Evolutionary conservation across 2,797 vertebrate genomes (phyloP).

Genomic region (Enteromius anoplus): DNA sequence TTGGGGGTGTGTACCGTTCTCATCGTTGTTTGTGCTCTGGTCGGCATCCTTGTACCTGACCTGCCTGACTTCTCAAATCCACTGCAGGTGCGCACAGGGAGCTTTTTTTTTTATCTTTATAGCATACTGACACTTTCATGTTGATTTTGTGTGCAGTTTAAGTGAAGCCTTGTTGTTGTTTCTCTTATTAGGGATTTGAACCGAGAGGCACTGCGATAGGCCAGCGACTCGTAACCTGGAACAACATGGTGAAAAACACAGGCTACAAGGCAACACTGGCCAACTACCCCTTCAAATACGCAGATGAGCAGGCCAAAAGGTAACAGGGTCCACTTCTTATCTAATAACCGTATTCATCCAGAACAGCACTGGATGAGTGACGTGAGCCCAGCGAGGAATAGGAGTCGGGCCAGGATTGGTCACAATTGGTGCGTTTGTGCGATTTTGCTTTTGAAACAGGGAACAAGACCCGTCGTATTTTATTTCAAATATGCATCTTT

Average conservation of each 20-base stretch:
- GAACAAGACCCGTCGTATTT: background rate
- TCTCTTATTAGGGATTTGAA: conserved; percentile 87
- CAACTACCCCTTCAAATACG: conserved; percentile 98
- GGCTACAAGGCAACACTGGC: conserved; percentile 97
- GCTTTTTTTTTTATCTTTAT: background rate
- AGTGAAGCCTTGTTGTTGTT: background rate
- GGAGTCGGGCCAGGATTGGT: background rate
- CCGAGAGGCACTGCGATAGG: conserved; percentile 97
- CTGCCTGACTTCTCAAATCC: conserved; percentile 98
- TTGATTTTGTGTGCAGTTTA: background rate
- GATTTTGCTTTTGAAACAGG: background rate
- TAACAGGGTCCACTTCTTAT: conserved; percentile 63
- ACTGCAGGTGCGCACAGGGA: conserved; percentile 83
- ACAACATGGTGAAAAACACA: conserved; percentile 99
- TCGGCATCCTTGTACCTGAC: conserved; percentile 92
- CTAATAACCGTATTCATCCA: conserved; percentile 9
- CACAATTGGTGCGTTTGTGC: conserved; percentile 6
- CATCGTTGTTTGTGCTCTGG: conserved; percentile 92
- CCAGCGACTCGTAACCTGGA: conserved; percentile 95
- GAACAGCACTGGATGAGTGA: conserved; percentile 10
- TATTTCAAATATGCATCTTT: background rate
- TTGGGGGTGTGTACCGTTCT: conserved; percentile 94
- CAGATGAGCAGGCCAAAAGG: conserved; percentile 97
- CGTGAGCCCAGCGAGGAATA: conserved; percentile 3
- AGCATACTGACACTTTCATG: background rate